Conservation (phyloP, 2,888 invertebrate genomes). For the Tuberolachnus salignus region DNA sequence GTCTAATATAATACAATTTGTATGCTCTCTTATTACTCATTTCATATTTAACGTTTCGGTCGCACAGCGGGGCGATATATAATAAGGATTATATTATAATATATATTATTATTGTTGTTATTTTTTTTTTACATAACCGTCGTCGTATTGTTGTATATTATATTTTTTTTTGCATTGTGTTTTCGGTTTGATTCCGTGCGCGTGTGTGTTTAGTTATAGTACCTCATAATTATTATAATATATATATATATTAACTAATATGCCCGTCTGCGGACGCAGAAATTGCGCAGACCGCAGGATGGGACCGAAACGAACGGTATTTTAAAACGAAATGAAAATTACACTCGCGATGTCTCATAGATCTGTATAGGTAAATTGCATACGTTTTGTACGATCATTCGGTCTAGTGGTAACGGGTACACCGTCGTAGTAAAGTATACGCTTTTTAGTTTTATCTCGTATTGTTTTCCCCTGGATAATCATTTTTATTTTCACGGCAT, state of each 20-base stretch:
- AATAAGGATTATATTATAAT: constrained; percentile 14
- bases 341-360: not conserved
- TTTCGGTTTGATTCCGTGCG: not conserved
- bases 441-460: no score
- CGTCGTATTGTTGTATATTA: not conserved
- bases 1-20: not conserved
- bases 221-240: constrained; percentile 5
- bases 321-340: constrained; percentile 38
- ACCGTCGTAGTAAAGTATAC: not conserved
- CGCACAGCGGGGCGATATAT: constrained; percentile 7
- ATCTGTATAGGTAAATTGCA: not conserved
- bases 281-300: not conserved
- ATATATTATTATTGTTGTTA: no score
- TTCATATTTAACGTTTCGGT: constrained; percentile 34
- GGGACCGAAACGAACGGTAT: constrained; percentile 20
- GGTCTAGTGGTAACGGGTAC: not conserved
- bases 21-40: constrained; percentile 6
- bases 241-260: not conserved
- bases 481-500: no score
- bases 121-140: constrained; percentile 40
- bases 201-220: constrained; percentile 1
- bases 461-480: no score
- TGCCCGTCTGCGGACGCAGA: not conserved
- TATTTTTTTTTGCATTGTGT: constrained; percentile 18
- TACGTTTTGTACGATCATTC: constrained; percentile 15